These are phyloP conservation scores for Zaprionus obscuricornis DNA, from an alignment of 2,888 invertebrate genomes.

Conservation along the genomic window DNA sequence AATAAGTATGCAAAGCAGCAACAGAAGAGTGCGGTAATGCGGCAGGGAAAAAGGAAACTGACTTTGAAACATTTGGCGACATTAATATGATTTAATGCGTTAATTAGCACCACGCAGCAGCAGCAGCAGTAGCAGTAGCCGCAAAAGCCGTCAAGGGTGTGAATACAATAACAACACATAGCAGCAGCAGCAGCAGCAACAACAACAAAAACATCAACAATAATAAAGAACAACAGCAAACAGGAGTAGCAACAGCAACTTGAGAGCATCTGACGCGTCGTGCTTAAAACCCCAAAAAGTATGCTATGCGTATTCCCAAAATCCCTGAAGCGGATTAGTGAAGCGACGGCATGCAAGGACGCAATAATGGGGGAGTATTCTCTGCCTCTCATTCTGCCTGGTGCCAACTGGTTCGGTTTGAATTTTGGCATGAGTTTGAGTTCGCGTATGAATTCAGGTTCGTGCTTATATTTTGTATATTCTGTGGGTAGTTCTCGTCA, in stretches of 20 bases:
- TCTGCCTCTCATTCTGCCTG: slow-evolving; percentile 43
- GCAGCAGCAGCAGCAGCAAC: slow-evolving; percentile 25
- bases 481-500: background rate
- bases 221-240: slow-evolving; percentile 11
- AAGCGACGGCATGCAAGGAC: slow-evolving; percentile 52
- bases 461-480: no score
- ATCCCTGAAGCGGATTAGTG: slow-evolving; percentile 83
- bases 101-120: slow-evolving; percentile 76
- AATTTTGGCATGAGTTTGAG: background rate
- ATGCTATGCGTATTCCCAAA: slow-evolving; percentile 81
- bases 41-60: slow-evolving; percentile 30
- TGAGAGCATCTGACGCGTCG: slow-evolving; percentile 60
- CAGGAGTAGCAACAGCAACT: slow-evolving; percentile 53
- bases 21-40: background rate
- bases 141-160: slow-evolving; percentile 49
- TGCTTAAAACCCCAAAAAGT: slow-evolving; percentile 72
- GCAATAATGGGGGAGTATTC: slow-evolving; percentile 7
- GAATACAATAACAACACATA: slow-evolving; percentile 36
- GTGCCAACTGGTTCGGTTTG: slow-evolving; percentile 54
- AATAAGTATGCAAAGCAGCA: slow-evolving; percentile 65
- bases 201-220: slow-evolving; percentile 21
- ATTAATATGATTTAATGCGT: slow-evolving; percentile 83
- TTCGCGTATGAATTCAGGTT: no score
- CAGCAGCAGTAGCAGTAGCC: slow-evolving; percentile 35
- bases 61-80: slow-evolving; percentile 80